Conservation (phyloP, 2,888 invertebrate species). For the Strigamia crassipes region DNA sequence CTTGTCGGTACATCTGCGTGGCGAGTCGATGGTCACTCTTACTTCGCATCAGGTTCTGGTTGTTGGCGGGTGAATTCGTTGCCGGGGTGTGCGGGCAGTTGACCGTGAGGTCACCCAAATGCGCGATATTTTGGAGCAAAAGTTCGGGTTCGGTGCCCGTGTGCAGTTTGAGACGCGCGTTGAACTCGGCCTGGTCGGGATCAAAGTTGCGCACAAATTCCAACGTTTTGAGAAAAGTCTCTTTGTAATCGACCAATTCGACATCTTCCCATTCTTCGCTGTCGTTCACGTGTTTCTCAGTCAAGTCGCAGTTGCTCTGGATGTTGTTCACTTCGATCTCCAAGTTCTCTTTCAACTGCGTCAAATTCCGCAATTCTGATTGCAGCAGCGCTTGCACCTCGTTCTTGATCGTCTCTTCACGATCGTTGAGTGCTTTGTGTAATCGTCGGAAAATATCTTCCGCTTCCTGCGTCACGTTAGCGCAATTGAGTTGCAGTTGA, state of each 20-base stretch:
- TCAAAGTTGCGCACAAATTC: slow-evolving; percentile 93
- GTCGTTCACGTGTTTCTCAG: slow-evolving; percentile 81
- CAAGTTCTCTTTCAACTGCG: slow-evolving; percentile 87
- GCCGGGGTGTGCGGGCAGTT: slow-evolving; percentile 66
- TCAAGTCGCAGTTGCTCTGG: slow-evolving; percentile 93
- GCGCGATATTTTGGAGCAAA: slow-evolving; percentile 82
- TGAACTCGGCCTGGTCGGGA: slow-evolving; percentile 86
- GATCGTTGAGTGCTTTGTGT: slow-evolving; percentile 85
- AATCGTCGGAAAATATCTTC: slow-evolving; percentile 88
- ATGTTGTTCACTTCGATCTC: slow-evolving; percentile 95
- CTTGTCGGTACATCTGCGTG: slow-evolving; percentile 83
- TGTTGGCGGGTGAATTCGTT: slow-evolving; percentile 22
- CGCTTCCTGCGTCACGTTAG: slow-evolving; percentile 88
- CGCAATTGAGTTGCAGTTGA: slow-evolving; percentile 85
- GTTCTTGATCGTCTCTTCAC: slow-evolving; percentile 77
- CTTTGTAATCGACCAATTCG: slow-evolving; percentile 91
- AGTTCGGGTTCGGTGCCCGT: slow-evolving; percentile 92
- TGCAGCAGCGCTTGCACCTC: slow-evolving; percentile 84
- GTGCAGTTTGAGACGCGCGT: slow-evolving; percentile 79
- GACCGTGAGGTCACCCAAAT: slow-evolving; percentile 88
- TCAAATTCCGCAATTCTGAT: slow-evolving; percentile 82
- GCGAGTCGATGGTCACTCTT: slow-evolving; percentile 92
- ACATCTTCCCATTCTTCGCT: slow-evolving; percentile 87
- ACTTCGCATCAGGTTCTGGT: slow-evolving; percentile 78
- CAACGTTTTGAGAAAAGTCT: slow-evolving; percentile 92